Evolutionary conservation across 2,113 vertebrate genomes (phyloP).

Genomic region (Heterocephalus glaber): DNA sequence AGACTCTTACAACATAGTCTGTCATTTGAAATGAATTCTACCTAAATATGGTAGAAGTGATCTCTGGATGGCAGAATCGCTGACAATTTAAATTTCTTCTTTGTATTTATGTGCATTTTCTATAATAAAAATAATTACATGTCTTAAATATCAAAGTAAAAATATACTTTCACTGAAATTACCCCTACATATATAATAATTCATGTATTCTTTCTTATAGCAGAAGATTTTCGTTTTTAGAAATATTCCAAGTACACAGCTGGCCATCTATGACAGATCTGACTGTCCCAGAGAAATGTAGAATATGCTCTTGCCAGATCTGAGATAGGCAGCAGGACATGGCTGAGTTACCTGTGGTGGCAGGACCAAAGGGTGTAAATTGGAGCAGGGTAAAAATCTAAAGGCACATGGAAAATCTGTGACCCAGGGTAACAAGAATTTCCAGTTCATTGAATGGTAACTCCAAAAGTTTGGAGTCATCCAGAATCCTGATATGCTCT

Average conservation of each 20-base stretch:
- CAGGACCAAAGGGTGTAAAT: not conserved
- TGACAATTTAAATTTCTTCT: not conserved
- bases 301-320: not conserved
- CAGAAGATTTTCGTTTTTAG: not conserved
- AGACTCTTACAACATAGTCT: not conserved
- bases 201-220: not conserved
- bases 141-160: constrained; percentile 41
- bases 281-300: not conserved
- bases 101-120: constrained; percentile 11
- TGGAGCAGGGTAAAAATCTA: not conserved
- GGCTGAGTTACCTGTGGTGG: not conserved
- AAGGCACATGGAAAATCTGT: not conserved
- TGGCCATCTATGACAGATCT: not conserved
- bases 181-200: not conserved
- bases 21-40: not conserved
- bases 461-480: not conserved
- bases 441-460: not conserved
- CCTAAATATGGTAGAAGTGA: not conserved
- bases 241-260: not conserved
- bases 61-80: not conserved
- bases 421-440: not conserved
- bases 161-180: not conserved
- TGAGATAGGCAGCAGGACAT: too few relatives aligned
- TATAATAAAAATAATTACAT: constrained; percentile 38
- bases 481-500: not conserved